Evolutionary conservation across 2,113 vertebrate genomes (phyloP), one percentile per base, ranked within the genome.

Genomic region (Phalacrocorax brasilianus): DNA sequence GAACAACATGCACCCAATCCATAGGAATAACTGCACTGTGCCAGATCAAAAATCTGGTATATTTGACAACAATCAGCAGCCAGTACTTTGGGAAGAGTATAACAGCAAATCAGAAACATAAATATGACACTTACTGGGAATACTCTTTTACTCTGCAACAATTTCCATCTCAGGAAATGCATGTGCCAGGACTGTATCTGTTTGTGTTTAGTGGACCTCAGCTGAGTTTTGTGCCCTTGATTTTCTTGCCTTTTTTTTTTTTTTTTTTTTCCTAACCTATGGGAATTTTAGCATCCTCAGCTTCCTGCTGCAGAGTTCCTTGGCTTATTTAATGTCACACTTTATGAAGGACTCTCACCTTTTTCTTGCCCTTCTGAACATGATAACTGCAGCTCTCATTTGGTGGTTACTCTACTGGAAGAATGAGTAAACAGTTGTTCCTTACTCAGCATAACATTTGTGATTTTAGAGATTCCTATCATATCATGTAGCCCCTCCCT

Each of bases 401-500:
- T 81, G 40, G 8, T 42, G 20, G 49, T 76, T 83, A 14, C 33
- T 61, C 6, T 26, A 12, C 40, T 42, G 50, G 59, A 73, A 26
- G 16, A 33, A 7, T 42, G 35, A 56, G 33, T 79, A 49, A 67
- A 47, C 19, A 23, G 5, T 20, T 68, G 12, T 15, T 76, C 67
- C 44, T 84, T 65, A n/a, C 22, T 85, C 32, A 68, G 21, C 24
- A 14, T 23, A 28, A 44, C 6, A 45, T 19, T n/a, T 63, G 22
- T 56, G 80, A 19, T 59, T 61, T 88, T 66, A 78, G 35, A 52
- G 33, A 56, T 74, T 74, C 58, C 14, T 38, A 20, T 70, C 26
- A 44, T 20, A 53, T 26, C 0, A 0, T 52, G 18, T 81, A 72
- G 9, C 18, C 12, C 6, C 30, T 56, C 30, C 4, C 13, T 66